These are phyloP conservation scores for Diphyllodes magnificus DNA, from an alignment of 2,113 vertebrate species.

Conservation along the genomic window DNA sequence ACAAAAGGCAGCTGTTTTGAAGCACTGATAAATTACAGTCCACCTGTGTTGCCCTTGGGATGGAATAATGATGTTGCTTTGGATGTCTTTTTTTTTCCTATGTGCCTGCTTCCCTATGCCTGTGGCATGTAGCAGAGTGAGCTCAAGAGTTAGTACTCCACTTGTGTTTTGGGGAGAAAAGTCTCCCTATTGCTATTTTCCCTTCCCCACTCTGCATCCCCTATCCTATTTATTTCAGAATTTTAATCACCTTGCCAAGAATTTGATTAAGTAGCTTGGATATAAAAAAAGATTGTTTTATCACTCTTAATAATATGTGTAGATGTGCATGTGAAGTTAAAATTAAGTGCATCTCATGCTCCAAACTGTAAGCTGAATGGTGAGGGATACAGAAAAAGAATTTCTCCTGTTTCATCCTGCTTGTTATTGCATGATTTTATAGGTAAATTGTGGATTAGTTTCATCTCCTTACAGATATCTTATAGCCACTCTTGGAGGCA, in stretches of 20 bases:
- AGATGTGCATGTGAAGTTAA: not conserved
- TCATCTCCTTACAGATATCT: not conserved
- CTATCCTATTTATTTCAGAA: not conserved
- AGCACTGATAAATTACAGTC: not conserved
- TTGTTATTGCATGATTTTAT: not conserved
- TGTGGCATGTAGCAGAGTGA: not conserved
- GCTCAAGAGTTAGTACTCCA: not conserved
- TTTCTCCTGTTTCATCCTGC: not conserved
- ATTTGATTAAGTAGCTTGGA: not conserved
- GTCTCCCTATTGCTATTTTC: not conserved
- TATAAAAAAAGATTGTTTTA: not conserved
- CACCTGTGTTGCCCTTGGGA: not conserved
- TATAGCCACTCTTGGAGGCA: not conserved
- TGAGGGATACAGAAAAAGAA: not conserved
- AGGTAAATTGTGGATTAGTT: not conserved
- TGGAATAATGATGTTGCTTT: not conserved
- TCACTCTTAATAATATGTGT: not conserved
- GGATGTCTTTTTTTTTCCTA: not conserved
- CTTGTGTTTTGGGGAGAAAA: not conserved
- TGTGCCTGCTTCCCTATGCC: not conserved
- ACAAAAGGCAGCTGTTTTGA: not conserved
- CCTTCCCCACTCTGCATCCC: fast-evolving
- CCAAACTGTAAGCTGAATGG: not conserved
- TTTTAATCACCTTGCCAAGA: not conserved
- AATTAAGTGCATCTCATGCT: not conserved